Conservation (phyloP, 53 echinoderm and acorn worm species). For the Crossaster papposus region DNA sequence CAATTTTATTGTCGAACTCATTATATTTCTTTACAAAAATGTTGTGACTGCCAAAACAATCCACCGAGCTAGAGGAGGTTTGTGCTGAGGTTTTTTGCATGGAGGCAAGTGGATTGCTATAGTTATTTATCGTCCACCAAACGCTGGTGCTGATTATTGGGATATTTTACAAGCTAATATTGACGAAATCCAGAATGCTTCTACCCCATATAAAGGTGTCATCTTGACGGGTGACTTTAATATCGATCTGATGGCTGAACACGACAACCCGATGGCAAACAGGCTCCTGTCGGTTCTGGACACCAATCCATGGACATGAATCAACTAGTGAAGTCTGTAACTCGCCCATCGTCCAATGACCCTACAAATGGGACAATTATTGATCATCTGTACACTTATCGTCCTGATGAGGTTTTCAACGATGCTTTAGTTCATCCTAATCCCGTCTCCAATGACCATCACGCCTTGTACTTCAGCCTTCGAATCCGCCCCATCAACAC, state of each 20-base stretch:
- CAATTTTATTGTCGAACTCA: too few relatives aligned
- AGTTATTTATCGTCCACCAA: too few relatives aligned
- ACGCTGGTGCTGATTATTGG: too few relatives aligned
- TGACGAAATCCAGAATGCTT: too few relatives aligned
- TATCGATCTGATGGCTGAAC: slow-evolving; percentile 9
- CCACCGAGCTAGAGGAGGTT: slow-evolving; percentile 40
- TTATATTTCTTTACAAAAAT: too few relatives aligned
- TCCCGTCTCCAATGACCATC: slow-evolving; percentile 23
- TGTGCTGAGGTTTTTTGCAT: slow-evolving; percentile 44
- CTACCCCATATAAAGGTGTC: slow-evolving; percentile 11
- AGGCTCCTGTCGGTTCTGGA: slow-evolving; percentile 7
- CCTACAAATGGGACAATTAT: slow-evolving; percentile 43
- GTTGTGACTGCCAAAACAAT: too few relatives aligned
- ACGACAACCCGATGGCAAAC: not conserved
- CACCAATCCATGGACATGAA: slow-evolving; percentile 32
- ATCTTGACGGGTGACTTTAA: slow-evolving; percentile 35
- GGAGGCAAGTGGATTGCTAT: slow-evolving; percentile 51
- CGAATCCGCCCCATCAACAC: not conserved
- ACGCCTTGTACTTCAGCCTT: slow-evolving; percentile 10
- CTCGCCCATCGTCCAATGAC: slow-evolving; percentile 33
- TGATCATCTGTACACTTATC: slow-evolving; percentile 48
- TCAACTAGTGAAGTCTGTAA: slow-evolving; percentile 13
- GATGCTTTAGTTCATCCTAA: not conserved
- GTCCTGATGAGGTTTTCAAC: slow-evolving; percentile 14
- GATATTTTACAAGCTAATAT: too few relatives aligned